Base-by-base conservation (phyloP, 2,888 invertebrate genomes). In the Pimpla rufipes region DNA sequence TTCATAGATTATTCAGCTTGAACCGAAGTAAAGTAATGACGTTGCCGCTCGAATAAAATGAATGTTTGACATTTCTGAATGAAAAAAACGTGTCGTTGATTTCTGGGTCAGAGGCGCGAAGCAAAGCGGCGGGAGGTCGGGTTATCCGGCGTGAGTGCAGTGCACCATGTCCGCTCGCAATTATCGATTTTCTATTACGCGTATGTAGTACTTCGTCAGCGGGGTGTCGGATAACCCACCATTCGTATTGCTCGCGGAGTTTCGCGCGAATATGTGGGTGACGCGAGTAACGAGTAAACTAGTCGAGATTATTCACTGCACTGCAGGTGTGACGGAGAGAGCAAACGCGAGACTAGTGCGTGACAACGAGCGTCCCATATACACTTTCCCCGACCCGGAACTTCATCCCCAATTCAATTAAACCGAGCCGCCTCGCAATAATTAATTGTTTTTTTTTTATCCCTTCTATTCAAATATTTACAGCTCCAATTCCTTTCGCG, bases 131-230 rank as follows among this genome's bases (percentile, higher is more conserved):
- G 50, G 21, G 37, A 45, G 66, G 45, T 66, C 21, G 66, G 10
- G 52, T 50, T 50, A 52, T 68, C 50, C 29, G 52, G 35, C 18
- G 52, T 37, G 68, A 76, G 79, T 71, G 75, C 78, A 64, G 64
- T 82, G 70, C 52, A 75, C 75, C 40, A 59, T 74, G 52, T 62
- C 23, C 50, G 67, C 42, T 75, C 11, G 75, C 75, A 64, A 66
- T 71, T 79, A 83, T 79, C 79, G 83, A 83, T 76, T 83, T 83
- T 47, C 71, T 75, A 83, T 83, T 79, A 83, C 59, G 50, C 66
- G 66, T 66, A 40, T 57, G 55, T 70, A 74, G 59, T 23, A 52
- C 62, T 45, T 29, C 64, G 70, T 62, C 47, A 66, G 64, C 37
- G 52, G n/a, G 13, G 35, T 37, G 50, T 50, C 50, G 68, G 11